phyloP scores from a whole-genome alignment of 2,888 invertebrate genomes.

The Leptothorax acervorum region DNA sequence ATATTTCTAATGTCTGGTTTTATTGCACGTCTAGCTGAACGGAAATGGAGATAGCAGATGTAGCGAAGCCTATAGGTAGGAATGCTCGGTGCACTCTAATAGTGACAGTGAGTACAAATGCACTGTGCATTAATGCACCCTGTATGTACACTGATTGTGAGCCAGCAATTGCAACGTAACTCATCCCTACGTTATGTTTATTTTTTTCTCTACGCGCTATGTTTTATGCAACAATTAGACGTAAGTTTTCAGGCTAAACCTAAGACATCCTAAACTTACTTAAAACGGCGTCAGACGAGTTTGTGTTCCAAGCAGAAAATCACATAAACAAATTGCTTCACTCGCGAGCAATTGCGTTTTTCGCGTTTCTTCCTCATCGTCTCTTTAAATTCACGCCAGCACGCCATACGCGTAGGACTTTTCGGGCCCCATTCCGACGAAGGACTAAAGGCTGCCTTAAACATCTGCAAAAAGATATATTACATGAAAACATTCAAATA shows the following conservation, averaged over 20 bases:
- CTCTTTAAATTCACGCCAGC: conserved; percentile 79
- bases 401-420: conserved; percentile 67
- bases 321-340: conserved; percentile 73
- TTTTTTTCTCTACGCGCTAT: not conserved
- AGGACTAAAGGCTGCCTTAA: conserved; percentile 76
- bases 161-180: not conserved
- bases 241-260: not conserved
- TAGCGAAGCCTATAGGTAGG: not conserved
- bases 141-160: not conserved
- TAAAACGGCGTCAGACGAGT: conserved; percentile 53
- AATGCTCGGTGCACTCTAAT: not conserved
- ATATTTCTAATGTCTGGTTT: not conserved
- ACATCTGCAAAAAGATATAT: conserved; percentile 70
- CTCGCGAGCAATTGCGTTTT: conserved; percentile 69
- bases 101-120: not conserved
- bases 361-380: conserved; percentile 75
- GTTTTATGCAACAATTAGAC: not conserved
- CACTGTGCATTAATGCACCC: not conserved
- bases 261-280: not conserved
- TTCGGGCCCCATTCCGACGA: conserved; percentile 80
- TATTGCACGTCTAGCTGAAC: not conserved
- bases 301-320: conserved; percentile 70
- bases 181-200: not conserved
- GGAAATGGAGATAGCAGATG: not conserved
- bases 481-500: not conserved